These are phyloP conservation scores for Ptycholaimellus sp. DNA, from an alignment of 2,888 invertebrate species.

Conservation along the genomic window DNA sequence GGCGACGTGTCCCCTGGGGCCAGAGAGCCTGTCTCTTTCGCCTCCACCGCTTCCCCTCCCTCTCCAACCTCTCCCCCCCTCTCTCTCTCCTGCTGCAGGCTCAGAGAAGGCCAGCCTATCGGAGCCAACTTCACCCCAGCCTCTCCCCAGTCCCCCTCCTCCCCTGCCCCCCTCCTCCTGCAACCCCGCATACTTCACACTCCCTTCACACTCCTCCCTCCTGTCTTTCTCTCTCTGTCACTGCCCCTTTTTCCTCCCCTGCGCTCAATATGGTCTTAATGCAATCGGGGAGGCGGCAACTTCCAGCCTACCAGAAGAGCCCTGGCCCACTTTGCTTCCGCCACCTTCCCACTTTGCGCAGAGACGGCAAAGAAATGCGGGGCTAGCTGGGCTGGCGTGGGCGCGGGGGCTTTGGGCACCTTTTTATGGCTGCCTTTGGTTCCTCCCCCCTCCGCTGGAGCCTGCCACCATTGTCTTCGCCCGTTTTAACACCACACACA, in stretches of 20 bases:
- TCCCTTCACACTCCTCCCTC: constrained; percentile 5
- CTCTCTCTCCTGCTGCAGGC: constrained; percentile 4
- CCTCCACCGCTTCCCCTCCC: constrained; percentile 4
- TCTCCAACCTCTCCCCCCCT: constrained; percentile 3
- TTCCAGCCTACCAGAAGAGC: too few relatives aligned
- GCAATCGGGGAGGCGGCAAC: background rate
- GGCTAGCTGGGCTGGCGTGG: too few relatives aligned
- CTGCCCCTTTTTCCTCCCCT: constrained; percentile 23
- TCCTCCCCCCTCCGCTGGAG: too few relatives aligned
- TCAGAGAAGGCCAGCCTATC: background rate
- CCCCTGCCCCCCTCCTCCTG: constrained; percentile 5
- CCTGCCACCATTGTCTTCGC: too few relatives aligned
- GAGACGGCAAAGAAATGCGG: too few relatives aligned
- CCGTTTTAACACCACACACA: too few relatives aligned
- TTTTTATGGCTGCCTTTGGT: too few relatives aligned
- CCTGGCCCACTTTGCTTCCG: too few relatives aligned
- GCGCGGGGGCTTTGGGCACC: too few relatives aligned
- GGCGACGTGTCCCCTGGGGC: too few relatives aligned
- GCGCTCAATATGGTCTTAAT: constrained; percentile 13
- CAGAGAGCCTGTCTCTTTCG: too few relatives aligned
- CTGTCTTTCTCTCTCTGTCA: constrained; percentile 12
- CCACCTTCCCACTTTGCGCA: too few relatives aligned
- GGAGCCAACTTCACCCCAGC: constrained; percentile 3
- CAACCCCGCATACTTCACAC: constrained; percentile 3
- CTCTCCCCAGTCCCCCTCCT: constrained; percentile 4